Evolutionary conservation across 2,888 invertebrate species (phyloP).

Genomic region (Rhagium mordax): DNA sequence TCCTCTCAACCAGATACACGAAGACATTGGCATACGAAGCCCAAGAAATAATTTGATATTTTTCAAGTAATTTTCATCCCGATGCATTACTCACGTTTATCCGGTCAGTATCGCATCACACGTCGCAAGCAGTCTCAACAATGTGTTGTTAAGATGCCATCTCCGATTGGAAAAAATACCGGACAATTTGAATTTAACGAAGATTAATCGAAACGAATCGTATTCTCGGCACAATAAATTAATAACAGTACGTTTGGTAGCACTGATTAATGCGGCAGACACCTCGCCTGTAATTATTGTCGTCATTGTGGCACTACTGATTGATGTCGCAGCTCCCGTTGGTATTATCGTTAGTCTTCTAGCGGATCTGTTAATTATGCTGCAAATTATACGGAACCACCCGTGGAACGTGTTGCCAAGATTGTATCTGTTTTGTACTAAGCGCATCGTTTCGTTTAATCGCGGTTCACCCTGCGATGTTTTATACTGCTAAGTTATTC

Average conservation of each 20-base stretch:
- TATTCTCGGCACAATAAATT: constrained; percentile 59
- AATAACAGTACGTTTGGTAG: constrained; percentile 59
- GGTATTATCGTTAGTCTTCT: constrained; percentile 16
- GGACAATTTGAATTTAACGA: constrained; percentile 68
- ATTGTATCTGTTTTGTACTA: constrained; percentile 6
- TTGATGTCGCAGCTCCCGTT: constrained; percentile 53
- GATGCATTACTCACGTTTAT: constrained; percentile 65
- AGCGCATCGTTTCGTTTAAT: constrained; percentile 2
- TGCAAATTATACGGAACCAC: constrained; percentile 19
- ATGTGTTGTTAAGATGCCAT: constrained; percentile 66
- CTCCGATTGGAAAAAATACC: constrained; percentile 51
- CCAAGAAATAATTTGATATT: neutral
- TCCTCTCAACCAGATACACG: too few species aligned
- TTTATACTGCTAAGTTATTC: neutral
- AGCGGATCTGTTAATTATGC: constrained; percentile 14
- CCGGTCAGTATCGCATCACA: constrained; percentile 58
- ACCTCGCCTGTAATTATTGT: constrained; percentile 58
- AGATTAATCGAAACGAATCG: constrained; percentile 66
- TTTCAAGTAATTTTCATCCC: constrained; percentile 27
- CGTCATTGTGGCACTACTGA: constrained; percentile 60
- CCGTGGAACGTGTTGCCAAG: constrained; percentile 8
- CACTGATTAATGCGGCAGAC: constrained; percentile 61
- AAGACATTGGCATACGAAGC: too few species aligned
- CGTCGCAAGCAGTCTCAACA: constrained; percentile 61
- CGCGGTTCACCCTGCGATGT: neutral